Evolutionary conservation across 2,797 vertebrate species (phyloP).

Genomic region (Oryzias dopingdopingensis): DNA sequence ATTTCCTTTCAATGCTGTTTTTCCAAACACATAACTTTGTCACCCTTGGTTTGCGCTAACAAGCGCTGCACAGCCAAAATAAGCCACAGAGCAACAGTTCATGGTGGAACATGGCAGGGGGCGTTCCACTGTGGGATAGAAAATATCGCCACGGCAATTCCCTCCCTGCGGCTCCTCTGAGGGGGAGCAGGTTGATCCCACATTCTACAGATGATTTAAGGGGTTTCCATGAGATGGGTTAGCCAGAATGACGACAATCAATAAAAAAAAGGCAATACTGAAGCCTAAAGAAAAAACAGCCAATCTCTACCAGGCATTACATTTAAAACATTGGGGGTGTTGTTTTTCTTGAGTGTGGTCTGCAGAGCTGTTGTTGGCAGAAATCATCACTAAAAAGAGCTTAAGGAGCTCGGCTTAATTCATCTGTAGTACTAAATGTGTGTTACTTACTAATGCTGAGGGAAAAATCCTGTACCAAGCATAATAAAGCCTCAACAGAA

Average conservation of each 20-base stretch:
- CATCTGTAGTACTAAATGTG: slow-evolving; percentile 16
- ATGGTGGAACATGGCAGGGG: background rate
- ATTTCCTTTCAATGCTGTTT: too few species aligned
- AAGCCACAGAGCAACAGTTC: slow-evolving; percentile 6
- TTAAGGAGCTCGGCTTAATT: slow-evolving; percentile 34
- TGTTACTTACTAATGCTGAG: background rate
- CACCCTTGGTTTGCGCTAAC: slow-evolving; percentile 2
- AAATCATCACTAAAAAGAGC: slow-evolving; percentile 36
- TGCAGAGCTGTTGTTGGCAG: slow-evolving; percentile 52
- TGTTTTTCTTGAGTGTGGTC: slow-evolving; percentile 53
- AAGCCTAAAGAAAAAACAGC: slow-evolving; percentile 45
- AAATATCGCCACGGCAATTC: background rate
- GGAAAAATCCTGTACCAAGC: slow-evolving; percentile 14
- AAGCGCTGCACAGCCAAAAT: slow-evolving; percentile 3
- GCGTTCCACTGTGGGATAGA: background rate
- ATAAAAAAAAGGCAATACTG: slow-evolving; percentile 38
- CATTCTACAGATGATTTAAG: slow-evolving; percentile 6
- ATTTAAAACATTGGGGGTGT: slow-evolving; percentile 46
- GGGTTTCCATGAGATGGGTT: slow-evolving; percentile 19
- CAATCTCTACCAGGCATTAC: slow-evolving; percentile 37
- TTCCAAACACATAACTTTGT: background rate
- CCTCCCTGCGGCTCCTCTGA: slow-evolving; percentile 2
- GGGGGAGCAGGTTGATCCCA: slow-evolving; percentile 1
- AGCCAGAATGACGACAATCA: slow-evolving; percentile 30
- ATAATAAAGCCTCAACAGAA: slow-evolving; percentile 17